Percentiles rank a stretch among this genome's conserved stretches.
Conservation (phyloP, 2,888 invertebrate genomes). For the Ditylenchus weischeri region DNA sequence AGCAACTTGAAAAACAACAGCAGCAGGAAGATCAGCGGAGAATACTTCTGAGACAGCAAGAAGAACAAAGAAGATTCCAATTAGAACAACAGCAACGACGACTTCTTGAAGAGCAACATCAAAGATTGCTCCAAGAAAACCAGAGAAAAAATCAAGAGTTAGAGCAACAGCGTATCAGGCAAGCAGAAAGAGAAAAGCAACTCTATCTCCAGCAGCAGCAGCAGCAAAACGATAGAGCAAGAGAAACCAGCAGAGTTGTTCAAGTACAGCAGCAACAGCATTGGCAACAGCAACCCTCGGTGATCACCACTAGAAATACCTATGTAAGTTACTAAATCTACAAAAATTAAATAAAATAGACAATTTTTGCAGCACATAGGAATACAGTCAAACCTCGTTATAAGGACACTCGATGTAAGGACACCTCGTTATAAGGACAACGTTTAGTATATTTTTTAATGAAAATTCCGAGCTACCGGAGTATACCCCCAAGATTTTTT, state of each 20-base stretch:
- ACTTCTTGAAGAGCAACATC: neutral
- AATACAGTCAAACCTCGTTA: too few species aligned
- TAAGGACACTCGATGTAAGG: too few species aligned
- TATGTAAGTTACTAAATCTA: too few species aligned
- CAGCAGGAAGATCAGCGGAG: constrained; percentile 17
- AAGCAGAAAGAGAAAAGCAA: constrained; percentile 15
- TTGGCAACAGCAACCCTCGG: neutral
- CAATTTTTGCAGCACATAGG: too few species aligned
- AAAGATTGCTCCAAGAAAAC: neutral
- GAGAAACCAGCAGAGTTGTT: constrained; percentile 6
- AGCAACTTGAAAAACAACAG: neutral
- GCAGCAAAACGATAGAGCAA: constrained; percentile 22
- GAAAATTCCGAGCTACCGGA: too few species aligned
- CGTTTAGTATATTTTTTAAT: too few species aligned
- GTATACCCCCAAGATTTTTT: too few species aligned
- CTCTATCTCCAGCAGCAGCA: constrained; percentile 26
- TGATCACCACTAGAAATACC: too few species aligned
- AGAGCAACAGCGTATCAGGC: constrained; percentile 8
- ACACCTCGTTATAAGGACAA: too few species aligned
- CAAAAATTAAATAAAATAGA: too few species aligned
- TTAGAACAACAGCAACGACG: constrained; percentile 14
- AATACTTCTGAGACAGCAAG: constrained; percentile 13
- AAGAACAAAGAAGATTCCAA: constrained; percentile 16
- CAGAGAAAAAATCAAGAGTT: constrained; percentile 7
- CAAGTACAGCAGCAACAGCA: constrained; percentile 25